Conservation (phyloP, 2,888 invertebrate genomes). For the Pemphredon lugubris region DNA sequence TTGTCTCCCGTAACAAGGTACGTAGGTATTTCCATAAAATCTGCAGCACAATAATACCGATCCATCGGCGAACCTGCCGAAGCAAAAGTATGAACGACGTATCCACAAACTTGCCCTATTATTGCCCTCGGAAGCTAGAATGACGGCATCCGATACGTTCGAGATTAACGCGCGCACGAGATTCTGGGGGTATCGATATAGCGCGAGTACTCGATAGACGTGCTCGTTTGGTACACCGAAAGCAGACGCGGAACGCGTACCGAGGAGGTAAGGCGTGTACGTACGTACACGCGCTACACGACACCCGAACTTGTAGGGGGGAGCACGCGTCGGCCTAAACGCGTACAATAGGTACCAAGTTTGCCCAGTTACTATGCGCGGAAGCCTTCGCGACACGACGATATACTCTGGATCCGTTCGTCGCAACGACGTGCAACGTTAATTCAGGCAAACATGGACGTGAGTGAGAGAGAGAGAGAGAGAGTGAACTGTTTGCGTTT, state of each 20-base stretch:
- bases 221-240: slow-evolving; percentile 22
- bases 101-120: too few species aligned
- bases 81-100: too few species aligned
- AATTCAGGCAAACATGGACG: slow-evolving; percentile 74
- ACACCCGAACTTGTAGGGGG: background rate
- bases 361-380: slow-evolving; percentile 54
- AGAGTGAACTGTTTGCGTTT: slow-evolving; percentile 63
- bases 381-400: slow-evolving; percentile 48
- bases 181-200: slow-evolving; percentile 19
- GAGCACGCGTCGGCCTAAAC: slow-evolving; percentile 20
- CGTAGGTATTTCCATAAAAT: too few species aligned
- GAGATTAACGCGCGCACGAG: slow-evolving; percentile 28
- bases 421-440: slow-evolving; percentile 64
- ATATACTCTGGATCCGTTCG: slow-evolving; percentile 32
- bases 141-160: too few species aligned
- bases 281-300: background rate
- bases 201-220: slow-evolving; percentile 43
- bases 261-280: slow-evolving; percentile 24
- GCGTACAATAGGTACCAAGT: slow-evolving; percentile 47
- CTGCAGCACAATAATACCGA: too few species aligned
- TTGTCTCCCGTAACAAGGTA: too few species aligned
- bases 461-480: too few species aligned
- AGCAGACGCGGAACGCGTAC: slow-evolving; percentile 42
- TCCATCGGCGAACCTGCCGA: too few species aligned
- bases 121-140: too few species aligned